Evolutionary conservation across 2,797 vertebrate species (phyloP).

Genomic region (Danio choprae): DNA sequence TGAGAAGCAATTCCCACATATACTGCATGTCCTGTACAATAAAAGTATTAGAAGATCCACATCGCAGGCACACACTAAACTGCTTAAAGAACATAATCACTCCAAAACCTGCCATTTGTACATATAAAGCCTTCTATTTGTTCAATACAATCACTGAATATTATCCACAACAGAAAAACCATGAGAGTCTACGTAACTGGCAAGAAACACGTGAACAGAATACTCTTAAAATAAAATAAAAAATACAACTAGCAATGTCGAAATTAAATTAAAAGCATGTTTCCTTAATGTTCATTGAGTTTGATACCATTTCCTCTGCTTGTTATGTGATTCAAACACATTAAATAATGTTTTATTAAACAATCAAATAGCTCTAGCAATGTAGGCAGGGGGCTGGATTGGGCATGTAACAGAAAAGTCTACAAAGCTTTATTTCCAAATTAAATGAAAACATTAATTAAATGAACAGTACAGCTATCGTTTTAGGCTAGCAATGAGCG

Average conservation of each 20-base stretch:
- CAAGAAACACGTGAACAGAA: conserved; percentile 27
- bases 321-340: background rate
- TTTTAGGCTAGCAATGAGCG: background rate
- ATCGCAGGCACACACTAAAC: conserved; percentile 31
- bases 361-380: background rate
- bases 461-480: background rate
- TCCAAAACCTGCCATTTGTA: conserved; percentile 44
- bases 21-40: conserved; percentile 53
- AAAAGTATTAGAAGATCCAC: conserved; percentile 35
- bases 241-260: conserved; percentile 5
- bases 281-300: conserved; percentile 27
- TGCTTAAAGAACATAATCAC: conserved; percentile 41
- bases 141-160: conserved; percentile 48
- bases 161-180: conserved; percentile 32
- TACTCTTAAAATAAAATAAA: background rate
- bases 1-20: conserved; percentile 41
- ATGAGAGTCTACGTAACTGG: conserved; percentile 31
- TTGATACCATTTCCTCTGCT: background rate
- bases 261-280: conserved; percentile 37
- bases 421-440: background rate
- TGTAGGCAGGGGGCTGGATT: background rate
- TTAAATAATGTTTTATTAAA: conserved; percentile 2
- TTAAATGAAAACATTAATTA: no score
- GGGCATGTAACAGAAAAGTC: background rate
- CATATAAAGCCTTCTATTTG: conserved; percentile 49